phyloP scores from a whole-genome alignment of 2,113 vertebrate genomes.

The Hipposideros armiger region DNA sequence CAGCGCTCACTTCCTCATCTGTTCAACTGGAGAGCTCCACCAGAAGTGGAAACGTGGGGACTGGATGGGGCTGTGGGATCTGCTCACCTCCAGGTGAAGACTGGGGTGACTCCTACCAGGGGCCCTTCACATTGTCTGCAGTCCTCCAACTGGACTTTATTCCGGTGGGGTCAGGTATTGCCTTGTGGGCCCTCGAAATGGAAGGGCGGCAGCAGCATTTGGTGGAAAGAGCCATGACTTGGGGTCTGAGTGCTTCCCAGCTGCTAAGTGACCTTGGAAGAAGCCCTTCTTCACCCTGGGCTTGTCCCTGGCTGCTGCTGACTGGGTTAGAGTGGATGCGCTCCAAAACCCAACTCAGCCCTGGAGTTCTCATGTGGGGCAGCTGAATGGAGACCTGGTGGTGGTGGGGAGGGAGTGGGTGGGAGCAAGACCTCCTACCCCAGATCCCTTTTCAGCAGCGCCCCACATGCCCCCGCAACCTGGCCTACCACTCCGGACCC shows the following conservation, averaged over 20 bases:
- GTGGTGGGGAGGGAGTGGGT: neutral
- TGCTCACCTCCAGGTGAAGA: neutral
- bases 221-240: neutral
- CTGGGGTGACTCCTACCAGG: neutral
- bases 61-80: neutral
- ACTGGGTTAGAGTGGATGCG: neutral
- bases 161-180: too few species aligned
- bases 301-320: neutral
- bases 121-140: neutral
- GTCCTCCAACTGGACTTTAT: fast-evolving
- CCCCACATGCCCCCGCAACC: neutral
- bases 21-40: neutral
- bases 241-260: neutral
- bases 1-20: neutral
- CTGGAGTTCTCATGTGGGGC: neutral
- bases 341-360: neutral
- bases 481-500: neutral
- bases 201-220: neutral
- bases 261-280: neutral
- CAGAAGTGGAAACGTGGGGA: neutral
- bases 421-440: neutral
- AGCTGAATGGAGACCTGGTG: neutral
- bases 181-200: neutral
- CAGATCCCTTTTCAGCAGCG: neutral
- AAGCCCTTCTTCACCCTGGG: neutral